Percentiles rank a stretch among this genome's conserved stretches.
These are phyloP conservation scores for Drosophila eohydei DNA, from an alignment of 2,888 invertebrate genomes.

Conservation along the genomic window DNA sequence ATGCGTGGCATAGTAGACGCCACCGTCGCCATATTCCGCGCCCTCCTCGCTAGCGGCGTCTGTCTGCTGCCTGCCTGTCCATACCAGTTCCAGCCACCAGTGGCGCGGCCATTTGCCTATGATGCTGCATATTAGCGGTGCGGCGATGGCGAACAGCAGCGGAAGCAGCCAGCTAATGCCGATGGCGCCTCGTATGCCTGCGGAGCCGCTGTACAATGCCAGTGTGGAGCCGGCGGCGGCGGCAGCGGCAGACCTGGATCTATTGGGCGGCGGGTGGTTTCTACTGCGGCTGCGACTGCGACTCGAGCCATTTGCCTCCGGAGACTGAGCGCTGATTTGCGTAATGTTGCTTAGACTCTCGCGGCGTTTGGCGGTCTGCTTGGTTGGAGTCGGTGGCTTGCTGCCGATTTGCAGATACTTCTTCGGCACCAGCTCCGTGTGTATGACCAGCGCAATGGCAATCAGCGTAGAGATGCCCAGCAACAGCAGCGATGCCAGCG, in stretches of 20 bases:
- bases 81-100: constrained; percentile 88
- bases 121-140: constrained; percentile 84
- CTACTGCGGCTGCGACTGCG: constrained; percentile 15
- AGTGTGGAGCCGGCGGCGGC: constrained; percentile 1
- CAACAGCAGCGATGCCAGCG: constrained; percentile 88
- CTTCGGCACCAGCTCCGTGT: constrained; percentile 84
- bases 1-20: constrained; percentile 65
- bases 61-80: constrained; percentile 57
- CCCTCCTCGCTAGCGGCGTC: constrained; percentile 33
- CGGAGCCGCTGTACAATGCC: constrained; percentile 48
- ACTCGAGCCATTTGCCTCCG: constrained; percentile 27
- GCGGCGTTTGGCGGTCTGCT: constrained; percentile 51
- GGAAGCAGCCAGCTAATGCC: constrained; percentile 85
- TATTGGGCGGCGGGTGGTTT: constrained; percentile 8
- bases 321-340: constrained; percentile 69
- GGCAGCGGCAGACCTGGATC: background rate
- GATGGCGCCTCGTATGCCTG: constrained; percentile 84
- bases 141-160: constrained; percentile 83
- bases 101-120: constrained; percentile 85
- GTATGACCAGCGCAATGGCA: constrained; percentile 84
- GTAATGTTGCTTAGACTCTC: constrained; percentile 74
- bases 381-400: constrained; percentile 61
- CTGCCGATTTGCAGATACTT: constrained; percentile 76
- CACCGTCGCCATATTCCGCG: constrained; percentile 52
- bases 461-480: constrained; percentile 88